Conservation (phyloP, 2,113 vertebrate species). For the Excalfactoria chinensis region DNA sequence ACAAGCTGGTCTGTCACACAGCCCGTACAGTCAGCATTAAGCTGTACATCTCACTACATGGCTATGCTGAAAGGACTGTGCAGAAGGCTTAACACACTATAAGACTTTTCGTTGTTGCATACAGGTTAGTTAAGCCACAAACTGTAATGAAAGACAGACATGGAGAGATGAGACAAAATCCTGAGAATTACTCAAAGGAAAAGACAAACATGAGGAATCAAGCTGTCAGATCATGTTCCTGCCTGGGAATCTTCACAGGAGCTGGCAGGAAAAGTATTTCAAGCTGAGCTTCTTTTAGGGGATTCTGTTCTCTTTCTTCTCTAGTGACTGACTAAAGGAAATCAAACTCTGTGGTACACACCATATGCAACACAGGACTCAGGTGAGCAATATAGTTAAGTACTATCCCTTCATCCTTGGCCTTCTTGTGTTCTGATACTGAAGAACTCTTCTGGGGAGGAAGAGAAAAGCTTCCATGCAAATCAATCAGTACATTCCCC, state of each 20-base stretch:
- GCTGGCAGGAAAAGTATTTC: constrained; percentile 37
- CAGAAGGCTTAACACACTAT: background rate
- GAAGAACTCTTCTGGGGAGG: background rate
- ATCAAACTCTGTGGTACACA: background rate
- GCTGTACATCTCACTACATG: background rate
- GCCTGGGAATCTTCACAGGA: constrained; percentile 32
- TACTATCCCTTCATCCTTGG: background rate
- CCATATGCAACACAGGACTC: background rate
- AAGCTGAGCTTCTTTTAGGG: background rate
- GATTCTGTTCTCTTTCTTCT: constrained; percentile 18
- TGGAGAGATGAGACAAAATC: background rate
- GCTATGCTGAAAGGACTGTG: background rate
- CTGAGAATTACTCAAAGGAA: background rate
- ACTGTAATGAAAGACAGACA: constrained; percentile 18
- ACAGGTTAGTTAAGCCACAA: background rate
- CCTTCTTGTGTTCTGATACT: background rate
- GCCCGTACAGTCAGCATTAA: background rate
- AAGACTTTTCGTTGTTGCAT: background rate
- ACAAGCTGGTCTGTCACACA: background rate
- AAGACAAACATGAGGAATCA: background rate
- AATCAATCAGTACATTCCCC: background rate
- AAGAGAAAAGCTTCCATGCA: background rate
- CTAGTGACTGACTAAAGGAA: constrained; percentile 1
- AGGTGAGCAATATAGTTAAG: background rate
- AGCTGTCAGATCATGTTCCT: constrained; percentile 10